Evolutionary conservation across 2,888 invertebrate species (phyloP).

Genomic region (Alviniconcha strummeri): DNA sequence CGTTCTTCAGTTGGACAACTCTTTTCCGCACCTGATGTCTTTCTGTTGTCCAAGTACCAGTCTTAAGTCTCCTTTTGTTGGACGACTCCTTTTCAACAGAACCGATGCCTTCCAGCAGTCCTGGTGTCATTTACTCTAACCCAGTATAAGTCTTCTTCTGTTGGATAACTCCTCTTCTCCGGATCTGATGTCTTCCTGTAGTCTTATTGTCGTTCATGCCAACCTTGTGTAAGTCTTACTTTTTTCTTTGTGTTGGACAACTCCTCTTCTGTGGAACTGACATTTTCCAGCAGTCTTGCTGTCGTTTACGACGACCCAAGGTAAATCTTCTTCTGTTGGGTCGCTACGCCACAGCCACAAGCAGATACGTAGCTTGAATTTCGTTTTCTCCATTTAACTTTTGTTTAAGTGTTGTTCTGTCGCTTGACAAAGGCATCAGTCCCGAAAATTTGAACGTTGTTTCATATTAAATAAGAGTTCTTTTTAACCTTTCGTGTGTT

Average conservation of each 20-base stretch:
- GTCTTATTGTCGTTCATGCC: neutral
- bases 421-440: too few species aligned
- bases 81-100: neutral
- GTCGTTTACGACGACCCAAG: neutral
- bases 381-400: too few species aligned
- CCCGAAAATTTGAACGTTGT: too few species aligned
- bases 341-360: too few species aligned
- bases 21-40: neutral
- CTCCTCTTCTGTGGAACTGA: neutral
- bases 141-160: conserved; percentile 21
- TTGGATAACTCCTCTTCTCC: conserved; percentile 41
- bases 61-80: too few species aligned
- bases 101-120: neutral
- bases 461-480: too few species aligned
- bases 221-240: neutral
- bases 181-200: neutral
- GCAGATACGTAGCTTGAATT: neutral
- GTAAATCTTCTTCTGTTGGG: neutral
- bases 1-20: conserved; percentile 43
- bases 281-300: neutral
- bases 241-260: conserved; percentile 41
- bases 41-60: too few species aligned
- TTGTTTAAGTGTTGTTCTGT: too few species aligned
- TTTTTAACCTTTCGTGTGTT: too few species aligned
- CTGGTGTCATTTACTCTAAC: neutral